These are phyloP conservation scores for Pygoscelis antarcticus DNA, from an alignment of 2,113 vertebrate genomes.

Conservation along the genomic window DNA sequence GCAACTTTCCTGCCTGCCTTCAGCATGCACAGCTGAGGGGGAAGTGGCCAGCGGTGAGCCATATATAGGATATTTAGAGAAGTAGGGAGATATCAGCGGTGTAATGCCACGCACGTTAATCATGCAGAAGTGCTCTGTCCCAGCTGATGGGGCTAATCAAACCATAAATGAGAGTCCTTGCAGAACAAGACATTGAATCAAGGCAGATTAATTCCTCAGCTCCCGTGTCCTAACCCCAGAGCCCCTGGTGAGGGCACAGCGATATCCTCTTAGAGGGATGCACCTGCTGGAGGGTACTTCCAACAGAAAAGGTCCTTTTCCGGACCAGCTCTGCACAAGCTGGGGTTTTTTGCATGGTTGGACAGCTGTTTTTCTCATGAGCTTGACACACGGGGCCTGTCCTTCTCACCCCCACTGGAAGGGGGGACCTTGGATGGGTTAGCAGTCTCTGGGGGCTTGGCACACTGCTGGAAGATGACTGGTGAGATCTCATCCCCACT, in stretches of 20 bases:
- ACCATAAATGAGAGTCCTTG: background rate
- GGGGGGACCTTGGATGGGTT: background rate
- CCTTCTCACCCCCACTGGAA: background rate
- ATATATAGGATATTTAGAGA: constrained; percentile 32
- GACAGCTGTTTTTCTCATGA: background rate
- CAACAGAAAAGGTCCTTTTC: background rate
- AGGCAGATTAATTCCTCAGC: background rate
- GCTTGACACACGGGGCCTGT: background rate
- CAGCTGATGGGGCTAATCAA: background rate
- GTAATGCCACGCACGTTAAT: background rate
- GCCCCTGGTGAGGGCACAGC: background rate
- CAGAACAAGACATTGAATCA: background rate
- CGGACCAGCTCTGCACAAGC: background rate
- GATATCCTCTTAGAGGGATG: background rate
- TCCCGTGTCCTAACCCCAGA: background rate
- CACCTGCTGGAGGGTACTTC: background rate
- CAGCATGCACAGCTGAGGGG: background rate
- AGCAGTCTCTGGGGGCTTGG: background rate
- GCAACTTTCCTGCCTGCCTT: constrained; percentile 41
- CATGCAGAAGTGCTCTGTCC: background rate
- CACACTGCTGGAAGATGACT: background rate
- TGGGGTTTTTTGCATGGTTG: background rate
- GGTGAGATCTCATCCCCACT: background rate
- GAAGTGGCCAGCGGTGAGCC: constrained; percentile 25
- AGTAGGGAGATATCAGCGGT: background rate